Base-by-base conservation (phyloP, 2,797 vertebrate species). In the Galaxias olidus region DNA sequence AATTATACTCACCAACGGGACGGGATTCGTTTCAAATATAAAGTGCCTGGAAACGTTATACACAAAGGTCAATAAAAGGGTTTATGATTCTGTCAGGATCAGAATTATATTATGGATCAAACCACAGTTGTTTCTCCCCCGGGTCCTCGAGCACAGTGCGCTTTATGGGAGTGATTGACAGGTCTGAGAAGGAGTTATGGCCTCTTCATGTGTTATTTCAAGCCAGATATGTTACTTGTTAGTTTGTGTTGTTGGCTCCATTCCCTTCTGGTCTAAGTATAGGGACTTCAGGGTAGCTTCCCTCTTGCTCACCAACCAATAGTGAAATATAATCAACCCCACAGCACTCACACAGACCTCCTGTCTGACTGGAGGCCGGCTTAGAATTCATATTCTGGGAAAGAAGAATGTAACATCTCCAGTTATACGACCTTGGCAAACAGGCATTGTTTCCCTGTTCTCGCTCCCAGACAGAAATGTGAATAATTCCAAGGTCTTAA, bases 171-270 rank as follows among this genome's bases (percentile, higher is more conserved):
- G 41, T 67, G 75, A 84, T 63, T 75, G 83, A 70, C 74, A 68
- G 73, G 13, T 66, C 52, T 74, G 73, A 50, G 68, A 62, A 73
- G 76, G 82, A 83, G 78, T 81, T 83, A 84, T 44, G 69, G 67
- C 81, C 84, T 85, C 80, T 83, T 80, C 74, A 58, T 64, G 72
- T 80, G 82, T 83, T 86, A 84, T 84, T 86, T 86, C 78, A 79
- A 85, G 81, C 79, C 80, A 84, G 82, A 80, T 80, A 85, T 85
- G 79, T 76, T 79, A 73, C 79, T 84, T 81, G 84, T 80, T 86
- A 81, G 75, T 90, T 84, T 85, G 86, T 82, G 83, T 86, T 83
- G 82, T 75, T 74, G 68, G 1, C 73, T 73, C 64, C 63, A 45
- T 54, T 68, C 76, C 57, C 77, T 72, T 74, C 49, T 52, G 54